Base-by-base conservation (phyloP, 1,140 invertebrate genomes). In the Anagrus nilaparvatae region DNA sequence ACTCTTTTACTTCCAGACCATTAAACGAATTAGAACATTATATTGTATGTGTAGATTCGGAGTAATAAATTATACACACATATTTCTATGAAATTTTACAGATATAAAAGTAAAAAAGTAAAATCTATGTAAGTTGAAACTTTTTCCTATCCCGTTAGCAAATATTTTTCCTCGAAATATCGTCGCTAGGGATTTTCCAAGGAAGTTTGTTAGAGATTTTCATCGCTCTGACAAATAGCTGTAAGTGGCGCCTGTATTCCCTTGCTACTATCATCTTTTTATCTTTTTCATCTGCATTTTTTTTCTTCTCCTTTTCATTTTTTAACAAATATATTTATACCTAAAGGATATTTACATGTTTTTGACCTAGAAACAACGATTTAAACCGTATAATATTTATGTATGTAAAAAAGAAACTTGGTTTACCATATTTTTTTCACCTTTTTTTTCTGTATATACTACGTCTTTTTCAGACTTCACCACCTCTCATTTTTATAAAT, bases 191-290 rank as follows among this genome's bases (percentile, higher is more conserved):
- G n/a, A 36, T 28, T 27, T 33, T 24, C 14, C 37, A 19, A 44
- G 23, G 29, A n/a, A n/a, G 33, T 44, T 29, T 20, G n/a, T 12
- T 16, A 14, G 37, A 40, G 30, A 40, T 40, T 40, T 21, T 35
- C 43, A 34, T 40, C 43, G 30, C 17, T 44, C 37, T 44, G 43
- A 44, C 30, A 44, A 44, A 44, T 44, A 33, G 23, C 29, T 28
- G 16, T 25, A 38, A 44, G 43, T 44, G 25, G 20, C 14, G 43
- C n/a, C 12, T 10, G 28, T 13, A 24, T 20, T 4, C 28, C 13
- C 2, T 5, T 14, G n/a, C n/a, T n/a, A 13, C n/a, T 35, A 20
- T 21, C 28, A 28, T 33, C 27, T n/a, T n/a, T n/a, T n/a, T n/a
- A n/a, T n/a, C n/a, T n/a, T n/a, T n/a, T n/a, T 23, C 33, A 21